phyloP scores from a whole-genome alignment of 2,888 invertebrate species.

The Cyrtodaria siliqua region DNA sequence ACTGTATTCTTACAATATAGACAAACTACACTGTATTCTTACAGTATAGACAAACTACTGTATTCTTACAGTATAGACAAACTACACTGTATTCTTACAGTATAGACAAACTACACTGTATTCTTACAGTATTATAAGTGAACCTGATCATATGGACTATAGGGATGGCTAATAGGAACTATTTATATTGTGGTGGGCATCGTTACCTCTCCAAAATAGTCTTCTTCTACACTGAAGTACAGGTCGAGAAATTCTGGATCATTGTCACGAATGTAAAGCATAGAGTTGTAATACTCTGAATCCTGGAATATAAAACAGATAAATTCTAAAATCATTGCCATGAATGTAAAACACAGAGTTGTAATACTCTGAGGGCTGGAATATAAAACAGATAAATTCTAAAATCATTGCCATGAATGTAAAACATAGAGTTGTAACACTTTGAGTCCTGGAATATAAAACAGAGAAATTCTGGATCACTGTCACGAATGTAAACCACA shows the following conservation, averaged over 20 bases:
- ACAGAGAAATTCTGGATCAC: constrained; percentile 88
- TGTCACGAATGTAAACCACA: constrained; percentile 97
- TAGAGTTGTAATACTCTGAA: constrained; percentile 98
- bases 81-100: no score
- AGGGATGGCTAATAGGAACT: no score
- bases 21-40: no score
- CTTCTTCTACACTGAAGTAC: constrained; percentile 98
- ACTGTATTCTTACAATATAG: no score
- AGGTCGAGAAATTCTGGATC: constrained; percentile 97
- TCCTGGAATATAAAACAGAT: constrained; percentile 87
- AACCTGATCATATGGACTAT: no score
- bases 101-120: no score
- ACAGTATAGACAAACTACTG: no score
- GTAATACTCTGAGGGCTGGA: constrained; percentile 96
- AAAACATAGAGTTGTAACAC: constrained; percentile 98
- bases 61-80: no score
- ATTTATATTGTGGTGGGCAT: no score
- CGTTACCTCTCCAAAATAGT: constrained; percentile 92
- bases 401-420: constrained; percentile 98
- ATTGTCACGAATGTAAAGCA: constrained; percentile 98
- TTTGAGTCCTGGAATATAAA: constrained; percentile 91
- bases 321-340: constrained; percentile 93
- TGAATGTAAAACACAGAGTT: constrained; percentile 98
- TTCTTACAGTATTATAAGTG: no score
- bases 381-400: constrained; percentile 1